These are phyloP conservation scores for Crypturellus tataupa DNA, from an alignment of 2,797 vertebrate genomes.

Conservation along the genomic window DNA sequence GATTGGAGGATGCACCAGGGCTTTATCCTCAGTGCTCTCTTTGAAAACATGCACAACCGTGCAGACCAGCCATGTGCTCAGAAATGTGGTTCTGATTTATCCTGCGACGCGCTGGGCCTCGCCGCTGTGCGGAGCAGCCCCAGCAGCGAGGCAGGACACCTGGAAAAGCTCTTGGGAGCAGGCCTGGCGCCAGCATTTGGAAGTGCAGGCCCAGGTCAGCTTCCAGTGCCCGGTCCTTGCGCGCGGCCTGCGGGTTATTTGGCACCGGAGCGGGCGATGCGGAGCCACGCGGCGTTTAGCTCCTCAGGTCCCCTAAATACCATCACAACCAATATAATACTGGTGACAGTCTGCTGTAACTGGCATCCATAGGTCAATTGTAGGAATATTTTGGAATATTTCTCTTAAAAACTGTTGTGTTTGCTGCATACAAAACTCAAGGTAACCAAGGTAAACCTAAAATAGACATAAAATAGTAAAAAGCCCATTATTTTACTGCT, in stretches of 20 bases:
- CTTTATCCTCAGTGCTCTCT: neutral
- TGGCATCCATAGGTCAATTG: neutral
- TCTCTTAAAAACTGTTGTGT: neutral
- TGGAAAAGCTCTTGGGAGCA: neutral
- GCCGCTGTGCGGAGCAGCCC: fast-evolving
- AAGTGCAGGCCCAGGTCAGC: neutral
- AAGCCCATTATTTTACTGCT: neutral
- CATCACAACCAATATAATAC: neutral
- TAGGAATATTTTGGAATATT: neutral
- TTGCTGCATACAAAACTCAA: neutral
- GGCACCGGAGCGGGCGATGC: neutral
- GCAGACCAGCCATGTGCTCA: neutral
- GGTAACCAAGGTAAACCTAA: neutral
- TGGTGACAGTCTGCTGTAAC: neutral
- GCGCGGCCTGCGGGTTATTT: neutral
- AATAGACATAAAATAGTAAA: neutral
- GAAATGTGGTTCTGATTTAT: neutral
- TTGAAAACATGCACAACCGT: neutral
- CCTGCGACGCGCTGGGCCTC: fast-evolving
- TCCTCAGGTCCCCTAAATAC: neutral
- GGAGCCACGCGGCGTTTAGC: neutral
- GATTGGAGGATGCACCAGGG: neutral
- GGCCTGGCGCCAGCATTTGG: no score
- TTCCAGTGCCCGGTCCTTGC: neutral
- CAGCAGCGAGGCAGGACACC: neutral